Base-by-base conservation (phyloP, 2,113 vertebrate genomes). In the Salvelinus namaycush region DNA sequence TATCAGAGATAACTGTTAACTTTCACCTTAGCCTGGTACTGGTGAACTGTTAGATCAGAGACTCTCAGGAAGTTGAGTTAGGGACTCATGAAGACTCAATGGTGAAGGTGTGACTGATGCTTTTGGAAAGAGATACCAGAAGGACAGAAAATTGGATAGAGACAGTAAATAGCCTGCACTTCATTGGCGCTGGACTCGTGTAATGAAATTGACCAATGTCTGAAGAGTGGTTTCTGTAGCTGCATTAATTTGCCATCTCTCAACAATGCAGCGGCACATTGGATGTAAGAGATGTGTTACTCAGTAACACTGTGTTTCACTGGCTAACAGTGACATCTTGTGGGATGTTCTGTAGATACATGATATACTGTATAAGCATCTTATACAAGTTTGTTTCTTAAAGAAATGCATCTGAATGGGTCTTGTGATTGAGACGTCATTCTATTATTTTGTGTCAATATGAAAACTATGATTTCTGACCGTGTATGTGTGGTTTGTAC, bases 211-310 rank as follows among this genome's bases (percentile, higher is more conserved):
- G 72, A 74, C 22, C 60, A 39, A 51, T 11, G 34, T 22, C 16
- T 31, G 44, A 22, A 62, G 2, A 24, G 20, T 9, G 65, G 65
- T 13, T 16, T 29, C 26, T 31, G 65, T 67, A 67, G 11, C 14
- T 29, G 12, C 22, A 11, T 67, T 67, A 16, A 11, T 18, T 44
- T 67, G 26, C 1, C 65, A 27, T 67, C 65, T 72, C 18, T 51
- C 26, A 71, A 5, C 65, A 73, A 60, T 81, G 26, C 83, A 84
- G 86, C 86, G 67, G 86, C 81, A 82, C 83, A 79, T 85, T 80
- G 70, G 68, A 69, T 71, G 39, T 16, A 85, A 70, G 66, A 73
- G 60, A 73, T 27, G 12, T n/a, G 18, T 65, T 69, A 39, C 67
- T 73, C 18, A 73, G 59, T 24, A 57, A 73, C 27, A 16, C 34